Conservation (phyloP, 2,113 vertebrate genomes). For the Micronycteris hirsuta region DNA sequence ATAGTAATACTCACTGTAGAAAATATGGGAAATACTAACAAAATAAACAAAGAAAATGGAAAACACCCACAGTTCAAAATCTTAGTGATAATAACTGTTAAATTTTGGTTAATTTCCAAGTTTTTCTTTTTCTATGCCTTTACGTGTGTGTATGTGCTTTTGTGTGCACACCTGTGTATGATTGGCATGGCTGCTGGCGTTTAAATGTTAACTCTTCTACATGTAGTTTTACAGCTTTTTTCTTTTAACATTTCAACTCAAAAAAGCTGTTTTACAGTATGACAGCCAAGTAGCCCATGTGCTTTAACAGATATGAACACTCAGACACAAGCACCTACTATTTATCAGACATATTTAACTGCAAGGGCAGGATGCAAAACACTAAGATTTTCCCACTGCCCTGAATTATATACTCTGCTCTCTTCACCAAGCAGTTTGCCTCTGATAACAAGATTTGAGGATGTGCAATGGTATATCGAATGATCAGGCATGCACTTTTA, state of each 20-base stretch:
- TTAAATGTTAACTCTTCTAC: background rate
- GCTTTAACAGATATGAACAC: background rate
- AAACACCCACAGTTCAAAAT: background rate
- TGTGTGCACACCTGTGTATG: fast-evolving
- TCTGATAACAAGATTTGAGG: background rate
- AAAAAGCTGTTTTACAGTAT: background rate
- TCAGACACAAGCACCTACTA: background rate
- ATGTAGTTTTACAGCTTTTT: background rate
- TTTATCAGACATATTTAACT: background rate
- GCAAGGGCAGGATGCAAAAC: background rate
- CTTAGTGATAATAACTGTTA: background rate
- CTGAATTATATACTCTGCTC: background rate
- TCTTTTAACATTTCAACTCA: background rate
- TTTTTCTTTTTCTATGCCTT: background rate
- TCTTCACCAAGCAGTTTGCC: conserved; percentile 3
- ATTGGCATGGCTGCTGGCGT: background rate
- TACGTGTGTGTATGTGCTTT: background rate
- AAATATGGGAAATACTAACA: background rate
- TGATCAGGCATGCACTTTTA: conserved; percentile 19
- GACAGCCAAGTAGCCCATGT: conserved; percentile 23
- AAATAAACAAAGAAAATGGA: background rate
- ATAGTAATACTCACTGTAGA: background rate
- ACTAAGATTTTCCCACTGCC: background rate
- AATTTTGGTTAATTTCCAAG: background rate
- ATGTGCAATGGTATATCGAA: background rate